phyloP scores from a whole-genome alignment of 2,113 vertebrate genomes.

The Cettia cetti region DNA sequence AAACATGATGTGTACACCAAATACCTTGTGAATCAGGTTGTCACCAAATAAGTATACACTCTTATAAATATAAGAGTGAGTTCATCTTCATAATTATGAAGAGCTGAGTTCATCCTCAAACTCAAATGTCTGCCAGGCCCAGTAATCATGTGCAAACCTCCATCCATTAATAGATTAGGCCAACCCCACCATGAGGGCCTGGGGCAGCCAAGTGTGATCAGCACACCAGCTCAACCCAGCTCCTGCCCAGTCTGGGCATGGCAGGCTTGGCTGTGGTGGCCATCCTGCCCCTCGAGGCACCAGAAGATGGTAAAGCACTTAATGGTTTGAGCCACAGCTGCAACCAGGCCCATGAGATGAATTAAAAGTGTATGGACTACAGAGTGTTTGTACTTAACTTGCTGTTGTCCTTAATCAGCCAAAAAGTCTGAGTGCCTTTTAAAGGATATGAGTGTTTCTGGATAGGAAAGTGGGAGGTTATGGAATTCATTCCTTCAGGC shows the following conservation, averaged over 20 bases:
- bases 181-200: fast-evolving
- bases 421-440: neutral
- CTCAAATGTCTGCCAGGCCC: neutral
- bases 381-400: neutral
- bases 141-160: neutral
- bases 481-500: neutral
- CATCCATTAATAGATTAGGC: neutral
- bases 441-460: neutral
- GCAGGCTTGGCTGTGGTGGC: neutral
- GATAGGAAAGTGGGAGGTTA: neutral
- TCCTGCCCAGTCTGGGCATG: neutral
- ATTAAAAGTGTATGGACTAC: neutral
- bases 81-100: neutral
- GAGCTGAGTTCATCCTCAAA: neutral
- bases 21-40: neutral
- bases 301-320: neutral
- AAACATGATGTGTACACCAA: neutral
- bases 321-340: neutral
- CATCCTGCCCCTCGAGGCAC: fast-evolving
- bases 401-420: neutral
- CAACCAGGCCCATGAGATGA: neutral
- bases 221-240: fast-evolving
- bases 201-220: neutral
- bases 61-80: no score
- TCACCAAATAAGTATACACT: neutral